Evolutionary conservation across 2,888 invertebrate species (phyloP).

Genomic region (Scrobipalpa costella): DNA sequence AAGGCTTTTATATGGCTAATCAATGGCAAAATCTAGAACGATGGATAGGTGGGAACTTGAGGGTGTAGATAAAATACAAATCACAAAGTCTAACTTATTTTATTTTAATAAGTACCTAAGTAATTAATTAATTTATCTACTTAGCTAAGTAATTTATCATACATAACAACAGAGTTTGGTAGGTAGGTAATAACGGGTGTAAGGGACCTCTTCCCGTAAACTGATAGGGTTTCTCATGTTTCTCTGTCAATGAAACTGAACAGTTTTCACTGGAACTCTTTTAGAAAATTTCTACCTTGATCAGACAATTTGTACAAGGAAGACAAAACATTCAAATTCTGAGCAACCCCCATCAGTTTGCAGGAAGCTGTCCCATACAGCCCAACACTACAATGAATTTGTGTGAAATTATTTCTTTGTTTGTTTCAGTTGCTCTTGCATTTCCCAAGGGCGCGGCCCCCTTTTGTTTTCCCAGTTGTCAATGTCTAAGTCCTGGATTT

Average conservation of each 20-base stretch:
- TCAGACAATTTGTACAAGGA: no score
- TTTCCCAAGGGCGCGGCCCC: constrained; percentile 93
- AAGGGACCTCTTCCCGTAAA: neutral
- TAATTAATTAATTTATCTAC: neutral
- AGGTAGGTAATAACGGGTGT: neutral
- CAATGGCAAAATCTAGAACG: neutral
- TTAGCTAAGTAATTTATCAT: neutral
- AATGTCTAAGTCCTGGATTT: constrained; percentile 86
- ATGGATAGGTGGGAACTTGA: neutral
- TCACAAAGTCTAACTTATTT: neutral
- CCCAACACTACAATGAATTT: neutral
- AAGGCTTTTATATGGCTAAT: no score
- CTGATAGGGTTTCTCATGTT: no score
- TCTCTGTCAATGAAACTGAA: neutral
- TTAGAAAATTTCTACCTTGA: no score
- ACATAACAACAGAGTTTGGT: neutral
- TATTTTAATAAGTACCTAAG: neutral
- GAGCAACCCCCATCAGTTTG: no score
- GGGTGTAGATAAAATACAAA: neutral
- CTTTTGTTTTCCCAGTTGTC: constrained; percentile 93
- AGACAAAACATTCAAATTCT: no score
- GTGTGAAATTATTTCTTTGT: constrained; percentile 13
- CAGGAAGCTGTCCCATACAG: neutral
- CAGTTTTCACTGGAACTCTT: no score
- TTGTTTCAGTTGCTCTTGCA: constrained; percentile 16